Evolutionary conservation across 2,113 vertebrate species (phyloP), one percentile per base, ranked within the genome.

Genomic region (Cynocephalus volans): DNA sequence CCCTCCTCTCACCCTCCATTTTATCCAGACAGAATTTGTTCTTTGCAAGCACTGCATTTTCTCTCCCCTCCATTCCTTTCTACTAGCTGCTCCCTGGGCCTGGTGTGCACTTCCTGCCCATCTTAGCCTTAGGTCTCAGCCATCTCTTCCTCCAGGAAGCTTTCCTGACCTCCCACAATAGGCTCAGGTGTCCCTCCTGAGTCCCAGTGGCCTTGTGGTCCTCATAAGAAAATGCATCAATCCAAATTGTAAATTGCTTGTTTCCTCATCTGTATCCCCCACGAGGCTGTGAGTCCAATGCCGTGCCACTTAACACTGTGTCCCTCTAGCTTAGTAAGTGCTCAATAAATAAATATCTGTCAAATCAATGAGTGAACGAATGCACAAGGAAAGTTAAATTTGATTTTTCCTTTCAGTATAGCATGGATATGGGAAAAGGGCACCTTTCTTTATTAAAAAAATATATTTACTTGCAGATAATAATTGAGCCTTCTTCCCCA

Each of bases 401-500:
- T 15, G 41, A 8, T 36, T 89, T 91, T 87, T 80, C 58, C 33
- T 92, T 87, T 69, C 36, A 65, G 3, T 36, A 48, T 48, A 56
- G 67, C 21, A 12, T 36, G 21, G 41, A 33, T 69, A 11, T 18
- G 31, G 8, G 33, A 45, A 90, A 87, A 87, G 0, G 13, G 50
- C 26, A n/a, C 36, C 13, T 73, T 92, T 75, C 24, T 60, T 91
- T 62, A 48, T 70, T 18, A 24, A 54, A 50, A 64, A 75, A 24
- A 48, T 65, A 24, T 31, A 56, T 82, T 89, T 85, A 64, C 24
- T 64, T 94, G 50, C 92, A 83, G 56, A 52, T 56, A 65, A 23
- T 72, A 60, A 56, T 28, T 67, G n/a, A 67, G 31, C 31, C 84
- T 56, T 90, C 33, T 72, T 83, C 6, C 70, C 26, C 15, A 31